Evolutionary conservation across 2,113 vertebrate genomes (phyloP), one percentile per base, ranked within the genome.

Genomic region (Collichthys lucidus): DNA sequence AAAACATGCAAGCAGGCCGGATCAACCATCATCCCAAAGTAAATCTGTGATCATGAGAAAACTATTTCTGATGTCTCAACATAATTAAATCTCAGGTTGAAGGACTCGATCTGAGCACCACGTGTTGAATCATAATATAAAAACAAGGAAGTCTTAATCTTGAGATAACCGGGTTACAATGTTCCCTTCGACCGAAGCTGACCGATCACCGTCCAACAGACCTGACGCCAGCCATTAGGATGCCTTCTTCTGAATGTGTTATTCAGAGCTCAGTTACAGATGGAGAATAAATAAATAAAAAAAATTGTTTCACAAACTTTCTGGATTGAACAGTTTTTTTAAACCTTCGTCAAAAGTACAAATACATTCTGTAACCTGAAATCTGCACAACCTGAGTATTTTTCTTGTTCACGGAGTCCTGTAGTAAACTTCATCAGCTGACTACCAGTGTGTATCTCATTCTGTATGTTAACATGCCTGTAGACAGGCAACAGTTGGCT

Each of bases 251-350:
- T 75, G 16, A 15, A 62, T 19, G 19, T 55, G 47, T 35, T 31
- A 70, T 42, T 57, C 40, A 56, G 59, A 63, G 50, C 57, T 75
- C 68, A 76, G 35, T 46, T 47, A 60, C 19, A 78, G 12, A 10
- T 42, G 53, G n/a, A 75, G 29, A 53, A 53, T 29, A 35, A 88
- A 88, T 75, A 83, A 74, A 83, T 40, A 40, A 76, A 81, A 35
- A 12, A n/a, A n/a, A n/a, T n/a, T 59, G 24, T 74, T 87, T 79
- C 24, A 49, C 66, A 50, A 68, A 59, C 64, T 1, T n/a, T 79
- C 49, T 61, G 35, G 10, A 71, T 20, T 1, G 12, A 17, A 12
- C 31, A 16, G 42, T 0, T 66, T 61, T 40, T 71, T 11, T 24
- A 2, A 9, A 40, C 35, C 35, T 40, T 40, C 35, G 9, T 35